Base-by-base conservation (phyloP, 2,888 invertebrate genomes). In the Encarsia formosa region DNA sequence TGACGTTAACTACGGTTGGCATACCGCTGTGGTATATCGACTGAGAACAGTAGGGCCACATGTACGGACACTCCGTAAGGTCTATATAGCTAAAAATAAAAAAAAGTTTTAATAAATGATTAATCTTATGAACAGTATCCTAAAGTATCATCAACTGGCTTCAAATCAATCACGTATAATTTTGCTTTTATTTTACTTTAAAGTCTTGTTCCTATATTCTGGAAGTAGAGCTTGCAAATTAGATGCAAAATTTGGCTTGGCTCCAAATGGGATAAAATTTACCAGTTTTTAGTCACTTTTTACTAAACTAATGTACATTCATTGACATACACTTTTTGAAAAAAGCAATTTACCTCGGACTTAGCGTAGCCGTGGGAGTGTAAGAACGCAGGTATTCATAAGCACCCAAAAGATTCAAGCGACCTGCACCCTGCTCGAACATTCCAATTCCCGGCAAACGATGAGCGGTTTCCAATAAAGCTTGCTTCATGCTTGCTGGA, bases 31-130 rank as follows among this genome's bases (percentile, higher is more conserved):
- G 84, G 76, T 93, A 97, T 37, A 97, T 74, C 1, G 96, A 93
- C 75, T 97, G 97, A 1, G 93, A 92, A 73, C 95, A 97, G 66
- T 96, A 97, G 0, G 97, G 97, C 96, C 96, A 98, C 94, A 96
- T 95, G 75, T 96, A 98, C 61, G 92, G 93, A 65, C 92, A 92
- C 69, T 96, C 95, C 0, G 91, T 93, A 59, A 95, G 80, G 73
- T 97, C 97, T 60, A 98, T 83, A 73, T 95, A 95, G 61, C 90
- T 86, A 82, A 73, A 77, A 83, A 80, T 19, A 40, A 15, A n/a
- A n/a, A n/a, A n/a, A n/a, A n/a, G n/a, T n/a, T n/a, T n/a, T n/a
- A n/a, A n/a, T n/a, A n/a, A n/a, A 34, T n/a, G 9, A 34, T 34
- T n/a, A 15, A 16, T 34, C 18, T 34, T n/a, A 8, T 15, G 34